phyloP scores from a whole-genome alignment of 2,888 invertebrate species.

The Psylliodes chrysocephalus region DNA sequence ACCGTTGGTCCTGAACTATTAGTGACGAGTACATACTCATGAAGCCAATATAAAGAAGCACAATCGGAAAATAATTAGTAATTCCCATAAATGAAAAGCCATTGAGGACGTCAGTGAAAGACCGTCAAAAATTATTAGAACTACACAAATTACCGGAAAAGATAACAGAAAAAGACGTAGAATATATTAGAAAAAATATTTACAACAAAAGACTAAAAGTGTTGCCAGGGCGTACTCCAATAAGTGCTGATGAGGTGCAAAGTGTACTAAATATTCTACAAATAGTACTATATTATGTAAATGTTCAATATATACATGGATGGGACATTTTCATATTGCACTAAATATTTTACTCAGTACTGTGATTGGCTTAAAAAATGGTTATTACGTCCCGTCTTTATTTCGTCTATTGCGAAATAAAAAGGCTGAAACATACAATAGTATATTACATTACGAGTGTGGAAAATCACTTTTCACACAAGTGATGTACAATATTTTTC shows the following conservation, averaged over 20 bases:
- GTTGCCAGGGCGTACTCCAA: background rate
- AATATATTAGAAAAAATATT: constrained; percentile 5
- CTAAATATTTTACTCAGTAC: background rate
- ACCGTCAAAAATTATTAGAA: constrained; percentile 1
- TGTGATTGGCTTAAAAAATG: background rate
- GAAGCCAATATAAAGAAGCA: constrained; percentile 3
- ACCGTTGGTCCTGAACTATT: constrained; percentile 2
- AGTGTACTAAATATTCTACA: no score
- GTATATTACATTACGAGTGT: no score
- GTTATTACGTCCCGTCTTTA: background rate
- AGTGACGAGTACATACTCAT: background rate
- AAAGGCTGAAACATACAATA: background rate
- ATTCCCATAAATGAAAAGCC: background rate
- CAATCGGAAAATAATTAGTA: background rate
- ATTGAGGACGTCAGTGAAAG: background rate
- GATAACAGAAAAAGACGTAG: background rate
- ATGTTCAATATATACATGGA: no score
- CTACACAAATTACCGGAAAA: background rate
- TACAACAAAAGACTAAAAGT: constrained; percentile 1
- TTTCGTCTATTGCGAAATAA: background rate
- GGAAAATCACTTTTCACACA: no score
- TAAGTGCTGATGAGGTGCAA: background rate
- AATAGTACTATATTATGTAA: no score
- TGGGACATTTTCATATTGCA: no score
- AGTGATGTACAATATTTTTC: no score